Evolutionary conservation across 2,113 vertebrate species (phyloP).

Genomic region (Anas platyrhynchos): DNA sequence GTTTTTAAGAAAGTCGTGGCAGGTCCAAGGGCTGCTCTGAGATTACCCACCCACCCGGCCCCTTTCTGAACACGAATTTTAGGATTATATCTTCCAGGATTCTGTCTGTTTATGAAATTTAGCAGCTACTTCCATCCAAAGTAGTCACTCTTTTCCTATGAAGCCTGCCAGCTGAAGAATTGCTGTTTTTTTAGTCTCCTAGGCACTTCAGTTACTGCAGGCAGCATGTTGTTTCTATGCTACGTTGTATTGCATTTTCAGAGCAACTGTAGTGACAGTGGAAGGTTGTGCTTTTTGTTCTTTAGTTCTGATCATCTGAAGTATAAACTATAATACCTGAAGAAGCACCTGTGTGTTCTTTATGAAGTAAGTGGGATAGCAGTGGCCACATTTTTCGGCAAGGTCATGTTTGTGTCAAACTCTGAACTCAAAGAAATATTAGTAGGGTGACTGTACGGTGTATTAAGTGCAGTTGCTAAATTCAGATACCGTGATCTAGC

Average conservation of each 20-base stretch:
- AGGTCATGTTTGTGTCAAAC: not conserved
- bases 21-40: rapidly evolving
- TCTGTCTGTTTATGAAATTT: not conserved
- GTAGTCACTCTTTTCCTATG: not conserved
- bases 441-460: not conserved
- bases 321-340: not conserved
- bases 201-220: not conserved
- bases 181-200: not conserved
- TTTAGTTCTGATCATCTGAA: not conserved
- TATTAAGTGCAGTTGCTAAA: not conserved
- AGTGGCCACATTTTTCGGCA: not conserved
- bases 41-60: no score
- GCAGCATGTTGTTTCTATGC: not conserved
- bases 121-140: not conserved
- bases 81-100: not conserved
- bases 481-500: not conserved
- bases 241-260: not conserved
- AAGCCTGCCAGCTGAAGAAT: rapidly evolving
- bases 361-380: not conserved
- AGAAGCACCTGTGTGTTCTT: rapidly evolving
- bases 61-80: not conserved
- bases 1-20: not conserved
- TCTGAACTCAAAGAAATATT: not conserved
- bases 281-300: not conserved
- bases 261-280: not conserved